phyloP scores from a whole-genome alignment of 2,888 invertebrate species.

The Drosophila testacea region DNA sequence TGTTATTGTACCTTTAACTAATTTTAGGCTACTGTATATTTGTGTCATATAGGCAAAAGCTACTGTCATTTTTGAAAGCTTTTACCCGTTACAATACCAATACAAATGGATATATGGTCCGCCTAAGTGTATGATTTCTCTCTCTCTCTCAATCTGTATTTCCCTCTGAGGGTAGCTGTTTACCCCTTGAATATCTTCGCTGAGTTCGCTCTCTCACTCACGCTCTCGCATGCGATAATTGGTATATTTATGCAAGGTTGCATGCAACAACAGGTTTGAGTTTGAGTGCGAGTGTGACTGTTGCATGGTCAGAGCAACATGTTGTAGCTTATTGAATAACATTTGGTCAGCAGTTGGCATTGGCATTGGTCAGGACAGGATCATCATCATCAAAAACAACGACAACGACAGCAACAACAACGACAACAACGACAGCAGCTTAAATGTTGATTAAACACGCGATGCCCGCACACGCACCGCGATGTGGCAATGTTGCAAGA shows the following conservation, averaged over 20 bases:
- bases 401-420: neutral
- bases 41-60: neutral
- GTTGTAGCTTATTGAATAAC: slow-evolving; percentile 55
- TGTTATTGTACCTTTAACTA: too few relatives aligned
- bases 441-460: slow-evolving; percentile 60
- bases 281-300: slow-evolving; percentile 30
- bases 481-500: slow-evolving; percentile 17
- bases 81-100: slow-evolving; percentile 33
- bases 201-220: slow-evolving; percentile 45
- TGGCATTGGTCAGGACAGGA: slow-evolving; percentile 44
- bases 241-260: slow-evolving; percentile 28
- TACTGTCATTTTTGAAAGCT: slow-evolving; percentile 27
- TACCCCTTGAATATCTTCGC: slow-evolving; percentile 12
- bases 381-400: slow-evolving; percentile 38
- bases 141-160: neutral
- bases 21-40: too few relatives aligned
- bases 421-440: slow-evolving; percentile 3
- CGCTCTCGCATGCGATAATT: slow-evolving; percentile 66
- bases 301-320: slow-evolving; percentile 53
- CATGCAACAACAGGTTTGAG: slow-evolving; percentile 75
- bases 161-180: slow-evolving; percentile 47
- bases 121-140: slow-evolving; percentile 11
- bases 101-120: slow-evolving; percentile 40
- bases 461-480: slow-evolving; percentile 53
- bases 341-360: slow-evolving; percentile 49